Conservation (phyloP, 2,797 vertebrate genomes). For the Myotis myotis region DNA sequence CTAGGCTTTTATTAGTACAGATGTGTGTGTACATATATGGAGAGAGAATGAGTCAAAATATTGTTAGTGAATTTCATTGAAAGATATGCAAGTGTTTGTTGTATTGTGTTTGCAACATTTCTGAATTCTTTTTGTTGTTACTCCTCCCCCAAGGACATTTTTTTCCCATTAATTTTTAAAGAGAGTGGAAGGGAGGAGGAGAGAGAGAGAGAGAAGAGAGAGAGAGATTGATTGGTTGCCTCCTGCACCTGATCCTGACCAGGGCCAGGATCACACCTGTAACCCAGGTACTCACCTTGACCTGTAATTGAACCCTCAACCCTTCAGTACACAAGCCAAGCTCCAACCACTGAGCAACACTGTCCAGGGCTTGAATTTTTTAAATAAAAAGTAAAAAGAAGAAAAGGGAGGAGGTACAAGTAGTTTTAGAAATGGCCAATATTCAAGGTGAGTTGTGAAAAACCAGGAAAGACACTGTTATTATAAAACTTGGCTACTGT, state of each 20-base stretch:
- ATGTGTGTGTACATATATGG: fast-evolving
- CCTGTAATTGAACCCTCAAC: too few relatives aligned
- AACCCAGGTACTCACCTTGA: too few relatives aligned
- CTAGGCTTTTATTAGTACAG: too few relatives aligned
- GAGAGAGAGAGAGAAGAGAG: too few relatives aligned
- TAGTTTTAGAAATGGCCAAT: slow-evolving; percentile 26
- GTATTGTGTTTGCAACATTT: not conserved
- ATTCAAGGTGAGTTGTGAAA: not conserved
- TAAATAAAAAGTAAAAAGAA: not conserved
- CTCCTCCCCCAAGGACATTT: too few relatives aligned
- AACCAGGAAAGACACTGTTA: not conserved
- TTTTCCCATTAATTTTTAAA: too few relatives aligned
- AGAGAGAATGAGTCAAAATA: not conserved
- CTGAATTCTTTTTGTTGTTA: not conserved
- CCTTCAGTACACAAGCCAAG: too few relatives aligned
- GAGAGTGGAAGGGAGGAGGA: too few relatives aligned
- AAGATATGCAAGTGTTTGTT: not conserved
- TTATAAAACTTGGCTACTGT: not conserved
- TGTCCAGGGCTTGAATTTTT: not conserved
- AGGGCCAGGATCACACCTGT: too few relatives aligned
- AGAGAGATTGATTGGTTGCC: too few relatives aligned
- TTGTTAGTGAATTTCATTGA: not conserved
- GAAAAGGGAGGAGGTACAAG: not conserved
- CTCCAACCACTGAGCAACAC: too few relatives aligned
- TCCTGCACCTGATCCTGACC: too few relatives aligned